Conservation (phyloP, 2,888 invertebrate species). For the Amaurobius ferox region DNA sequence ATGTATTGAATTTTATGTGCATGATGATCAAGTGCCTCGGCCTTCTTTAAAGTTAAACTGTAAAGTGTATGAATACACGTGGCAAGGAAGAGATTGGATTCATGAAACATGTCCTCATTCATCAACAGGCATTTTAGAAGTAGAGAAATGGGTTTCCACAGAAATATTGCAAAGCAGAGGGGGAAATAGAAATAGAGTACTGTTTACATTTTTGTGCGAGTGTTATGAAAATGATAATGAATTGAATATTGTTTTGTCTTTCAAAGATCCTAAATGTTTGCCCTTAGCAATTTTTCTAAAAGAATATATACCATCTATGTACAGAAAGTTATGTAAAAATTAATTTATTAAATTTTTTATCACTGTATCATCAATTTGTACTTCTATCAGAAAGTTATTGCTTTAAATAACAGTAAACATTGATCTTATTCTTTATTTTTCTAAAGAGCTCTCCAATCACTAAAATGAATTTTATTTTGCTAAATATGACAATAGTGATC, state of each 20-base stretch:
- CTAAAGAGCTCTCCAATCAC: too few relatives aligned
- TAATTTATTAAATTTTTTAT: neutral
- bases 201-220: constrained; percentile 24
- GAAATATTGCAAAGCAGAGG: constrained; percentile 20
- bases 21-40: neutral
- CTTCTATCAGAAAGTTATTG: too few relatives aligned
- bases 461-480: too few relatives aligned
- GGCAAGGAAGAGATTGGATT: constrained; percentile 38
- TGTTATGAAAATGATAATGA: constrained; percentile 18
- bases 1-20: neutral
- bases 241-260: constrained; percentile 10
- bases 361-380: too few relatives aligned
- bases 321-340: constrained; percentile 11
- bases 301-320: constrained; percentile 39
- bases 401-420: too few relatives aligned
- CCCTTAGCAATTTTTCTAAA: constrained; percentile 43
- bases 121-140: constrained; percentile 5
- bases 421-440: too few relatives aligned
- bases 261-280: constrained; percentile 3
- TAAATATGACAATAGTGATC: too few relatives aligned
- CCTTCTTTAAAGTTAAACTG: constrained; percentile 39
- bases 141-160: constrained; percentile 42
- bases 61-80: constrained; percentile 37
- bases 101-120: neutral
- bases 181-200: neutral